A percentile compares a stretch with the other conserved stretches of the same genome.
These are phyloP conservation scores for Molossus alvarezi DNA, from an alignment of 2,797 vertebrate genomes.

Conservation along the genomic window DNA sequence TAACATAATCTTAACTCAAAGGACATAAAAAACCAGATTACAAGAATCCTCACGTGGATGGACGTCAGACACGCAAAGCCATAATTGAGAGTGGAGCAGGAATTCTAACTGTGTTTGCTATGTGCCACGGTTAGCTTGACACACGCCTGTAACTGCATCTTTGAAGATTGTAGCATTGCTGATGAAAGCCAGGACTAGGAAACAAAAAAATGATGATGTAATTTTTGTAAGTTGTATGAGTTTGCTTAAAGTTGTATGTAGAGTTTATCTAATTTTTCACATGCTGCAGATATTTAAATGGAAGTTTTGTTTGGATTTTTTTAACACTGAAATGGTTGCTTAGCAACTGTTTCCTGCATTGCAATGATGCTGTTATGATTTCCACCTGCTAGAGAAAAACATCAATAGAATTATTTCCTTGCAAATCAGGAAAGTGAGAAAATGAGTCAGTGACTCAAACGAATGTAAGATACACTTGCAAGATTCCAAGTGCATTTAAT, in stretches of 20 bases:
- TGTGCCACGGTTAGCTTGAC: not conserved
- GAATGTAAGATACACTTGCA: not conserved
- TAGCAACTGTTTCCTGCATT: conserved; percentile 84
- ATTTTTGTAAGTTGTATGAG: conserved; percentile 43
- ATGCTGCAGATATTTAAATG: conserved; percentile 79
- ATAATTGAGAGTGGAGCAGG: not conserved
- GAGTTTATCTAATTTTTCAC: conserved; percentile 74
- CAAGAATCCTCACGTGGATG: not conserved
- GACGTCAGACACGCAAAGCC: not conserved
- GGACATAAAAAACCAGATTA: not conserved
- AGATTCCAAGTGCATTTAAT: conserved; percentile 59
- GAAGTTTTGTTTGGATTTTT: conserved; percentile 75
- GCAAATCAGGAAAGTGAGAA: conserved; percentile 78
- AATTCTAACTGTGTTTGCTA: not conserved
- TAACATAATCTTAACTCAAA: conserved; percentile 48
- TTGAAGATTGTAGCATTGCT: not conserved
- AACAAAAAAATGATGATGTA: not conserved
- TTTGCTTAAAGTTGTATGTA: conserved; percentile 46
- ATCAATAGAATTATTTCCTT: conserved; percentile 86
- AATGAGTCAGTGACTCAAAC: conserved; percentile 62
- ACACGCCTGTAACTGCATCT: conserved; percentile 7
- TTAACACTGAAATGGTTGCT: conserved; percentile 82
- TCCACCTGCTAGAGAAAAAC: conserved; percentile 87
- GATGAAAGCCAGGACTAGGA: not conserved
- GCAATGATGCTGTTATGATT: conserved; percentile 78